Base-by-base conservation (phyloP, 2,888 invertebrate species). In the Himalopsyche kuldschensis region DNA sequence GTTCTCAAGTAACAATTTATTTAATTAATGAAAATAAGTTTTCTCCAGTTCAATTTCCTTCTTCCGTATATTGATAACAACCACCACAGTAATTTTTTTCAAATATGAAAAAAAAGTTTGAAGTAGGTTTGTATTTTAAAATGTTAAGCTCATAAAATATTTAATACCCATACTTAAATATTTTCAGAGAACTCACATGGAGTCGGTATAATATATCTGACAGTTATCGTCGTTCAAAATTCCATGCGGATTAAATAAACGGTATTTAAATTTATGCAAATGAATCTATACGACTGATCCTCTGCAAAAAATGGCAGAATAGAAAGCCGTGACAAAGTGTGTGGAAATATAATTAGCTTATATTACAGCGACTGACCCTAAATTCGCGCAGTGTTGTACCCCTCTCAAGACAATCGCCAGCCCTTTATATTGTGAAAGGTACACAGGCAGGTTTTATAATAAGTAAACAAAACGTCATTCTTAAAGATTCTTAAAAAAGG, bases 301-400 rank as follows among this genome's bases (percentile, higher is more conserved):
- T 75, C 11, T 30, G 79, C 75, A 78, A 78, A 84, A 76, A 78
- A 55, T 20, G 24, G 55, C 55, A n/a, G 27, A 35, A 75, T 48
- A 15, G 76, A 82, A 80, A 79, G 79, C 83, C 86, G 83, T 82
- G 89, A 90, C 91, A 90, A 90, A 90, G 91, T 91, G 91, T 91
- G 91, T 90, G 90, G 90, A 91, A 90, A 90, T 90, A 91, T 91
- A 92, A 92, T 92, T 91, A 91, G 91, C 90, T 90, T 90, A 90
- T 85, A 82, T 82, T 79, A 86, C 86, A 86, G 85, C 84, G 84
- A 63, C 77, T 47, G 78, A 82, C 84, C 84, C 82, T 80, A 63
- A 31, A 81, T 84, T 86, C 85, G 83, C 85, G 83, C 83, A 79
- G 83, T 80, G 55, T 55, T 55, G 69, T 41, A 80, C 79, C 81